These are phyloP conservation scores for Coremacera marginata DNA, from an alignment of 2,888 invertebrate species.

Conservation along the genomic window DNA sequence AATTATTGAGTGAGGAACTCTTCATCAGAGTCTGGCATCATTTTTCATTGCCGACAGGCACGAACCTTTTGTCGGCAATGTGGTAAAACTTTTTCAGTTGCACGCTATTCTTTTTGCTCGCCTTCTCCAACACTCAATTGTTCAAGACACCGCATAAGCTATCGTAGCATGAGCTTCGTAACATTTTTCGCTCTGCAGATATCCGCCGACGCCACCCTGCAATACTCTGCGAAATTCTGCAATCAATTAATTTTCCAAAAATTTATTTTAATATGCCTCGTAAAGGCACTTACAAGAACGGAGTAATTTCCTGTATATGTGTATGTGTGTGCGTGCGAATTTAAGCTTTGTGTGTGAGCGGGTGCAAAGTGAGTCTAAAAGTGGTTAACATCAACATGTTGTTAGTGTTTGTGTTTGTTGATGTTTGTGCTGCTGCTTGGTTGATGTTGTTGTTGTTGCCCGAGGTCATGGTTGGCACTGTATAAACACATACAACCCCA, in stretches of 20 bases:
- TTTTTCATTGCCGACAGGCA: conserved; percentile 3
- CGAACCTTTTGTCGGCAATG: background rate
- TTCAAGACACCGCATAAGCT: too few relatives aligned
- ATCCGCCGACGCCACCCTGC: too few relatives aligned
- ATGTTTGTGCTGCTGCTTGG: background rate
- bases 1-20: too few relatives aligned
- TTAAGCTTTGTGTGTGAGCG: background rate
- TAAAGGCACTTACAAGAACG: too few relatives aligned
- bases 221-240: too few relatives aligned
- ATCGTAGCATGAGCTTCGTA: too few relatives aligned
- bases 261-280: too few relatives aligned
- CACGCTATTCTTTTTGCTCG: too few relatives aligned
- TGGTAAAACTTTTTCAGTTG: too few relatives aligned
- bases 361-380: background rate
- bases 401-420: background rate
- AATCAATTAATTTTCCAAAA: too few relatives aligned
- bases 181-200: too few relatives aligned
- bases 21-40: background rate
- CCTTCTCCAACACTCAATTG: too few relatives aligned
- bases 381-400: background rate
- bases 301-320: background rate
- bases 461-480: conserved; percentile 35
- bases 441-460: conserved; percentile 12
- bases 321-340: conserved; percentile 23
- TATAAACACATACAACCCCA: background rate